These are phyloP conservation scores for Amblyopsis rosae DNA, from an alignment of 2,113 vertebrate genomes.

Conservation along the genomic window DNA sequence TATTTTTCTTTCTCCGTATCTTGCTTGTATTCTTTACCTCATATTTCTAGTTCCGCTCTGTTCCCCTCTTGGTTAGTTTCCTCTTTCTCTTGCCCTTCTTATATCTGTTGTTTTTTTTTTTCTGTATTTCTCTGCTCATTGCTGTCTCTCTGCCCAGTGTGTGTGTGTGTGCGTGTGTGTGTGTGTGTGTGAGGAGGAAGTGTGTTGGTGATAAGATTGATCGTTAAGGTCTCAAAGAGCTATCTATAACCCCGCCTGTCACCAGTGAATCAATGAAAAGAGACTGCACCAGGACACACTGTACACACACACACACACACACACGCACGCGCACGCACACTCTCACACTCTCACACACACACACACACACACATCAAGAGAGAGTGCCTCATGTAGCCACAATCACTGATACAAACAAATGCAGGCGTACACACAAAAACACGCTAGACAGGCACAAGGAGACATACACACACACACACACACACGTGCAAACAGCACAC, in stretches of 20 bases:
- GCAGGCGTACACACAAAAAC: background rate
- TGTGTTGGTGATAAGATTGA: constrained; percentile 58
- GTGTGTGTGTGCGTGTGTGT: too few species aligned
- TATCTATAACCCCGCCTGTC: constrained; percentile 65
- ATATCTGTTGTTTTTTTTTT: background rate
- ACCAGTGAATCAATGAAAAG: constrained; percentile 50
- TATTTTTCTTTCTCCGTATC: constrained; percentile 16
- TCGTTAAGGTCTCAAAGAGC: constrained; percentile 46
- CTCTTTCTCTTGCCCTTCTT: background rate
- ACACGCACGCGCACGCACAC: background rate
- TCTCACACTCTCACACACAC: background rate
- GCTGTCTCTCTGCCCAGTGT: background rate
- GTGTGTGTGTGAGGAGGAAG: constrained; percentile 43
- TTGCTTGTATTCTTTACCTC: background rate
- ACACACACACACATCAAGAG: background rate
- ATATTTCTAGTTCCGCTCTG: background rate
- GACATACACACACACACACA: background rate
- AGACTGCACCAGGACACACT: constrained; percentile 38
- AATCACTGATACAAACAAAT: background rate
- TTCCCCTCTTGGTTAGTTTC: background rate
- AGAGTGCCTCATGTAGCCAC: background rate
- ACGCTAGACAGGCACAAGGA: background rate
- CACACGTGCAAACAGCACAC: background rate
- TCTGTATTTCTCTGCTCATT: constrained; percentile 4
- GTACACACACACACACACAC: constrained; percentile 19